Evolutionary conservation across 2,113 vertebrate genomes (phyloP), one percentile per base, ranked within the genome.

Genomic region (Sinocyclocheilus anshuiensis): DNA sequence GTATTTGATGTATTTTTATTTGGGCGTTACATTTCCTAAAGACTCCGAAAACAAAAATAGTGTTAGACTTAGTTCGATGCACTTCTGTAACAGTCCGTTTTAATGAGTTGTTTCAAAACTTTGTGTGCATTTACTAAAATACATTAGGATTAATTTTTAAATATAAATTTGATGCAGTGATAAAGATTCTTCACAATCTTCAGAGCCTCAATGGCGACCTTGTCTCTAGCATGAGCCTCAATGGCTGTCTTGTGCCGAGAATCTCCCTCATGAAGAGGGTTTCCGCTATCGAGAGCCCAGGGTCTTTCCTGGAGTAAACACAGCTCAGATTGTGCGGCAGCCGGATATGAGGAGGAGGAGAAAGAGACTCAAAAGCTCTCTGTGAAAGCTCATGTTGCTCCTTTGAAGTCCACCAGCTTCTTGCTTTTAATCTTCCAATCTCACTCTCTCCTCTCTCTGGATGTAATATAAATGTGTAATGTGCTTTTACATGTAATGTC

Each of bases 261-360:
- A 72, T 42, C 84, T 72, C n/a, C 48, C 29, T 80, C 29, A 55
- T 72, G 65, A 84, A 63, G 55, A 71, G 45, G 57, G 42, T 67
- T 83, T 83, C 86, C 69, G 55, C 77, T 53, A 45, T 24, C 63
- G 33, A 67, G 59, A 71, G 63, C 22, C 18, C 59, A 65, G 26
- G 63, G 29, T 22, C 48, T 81, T 65, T 67, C 29, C 74, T 50
- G 75, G 26, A 15, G 48, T 29, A 22, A 50, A 88, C 87, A 88
- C 84, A 78, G 87, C 75, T 53, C 53, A 6, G 72, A 63, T 88
- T 88, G 84, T 88, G 79, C 63, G 3, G 69, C 78, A 61, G 48
- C 80, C 39, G 80, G 61, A 86, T 77, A 22, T 55, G 7, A 77
- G 63, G 72, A 86, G 36, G 79, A 67, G 79, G 61, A 63, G 78